Percentiles rank a stretch among this genome's conserved stretches.
phyloP scores from a whole-genome alignment of 2,113 vertebrate species.

The Conger conger region DNA sequence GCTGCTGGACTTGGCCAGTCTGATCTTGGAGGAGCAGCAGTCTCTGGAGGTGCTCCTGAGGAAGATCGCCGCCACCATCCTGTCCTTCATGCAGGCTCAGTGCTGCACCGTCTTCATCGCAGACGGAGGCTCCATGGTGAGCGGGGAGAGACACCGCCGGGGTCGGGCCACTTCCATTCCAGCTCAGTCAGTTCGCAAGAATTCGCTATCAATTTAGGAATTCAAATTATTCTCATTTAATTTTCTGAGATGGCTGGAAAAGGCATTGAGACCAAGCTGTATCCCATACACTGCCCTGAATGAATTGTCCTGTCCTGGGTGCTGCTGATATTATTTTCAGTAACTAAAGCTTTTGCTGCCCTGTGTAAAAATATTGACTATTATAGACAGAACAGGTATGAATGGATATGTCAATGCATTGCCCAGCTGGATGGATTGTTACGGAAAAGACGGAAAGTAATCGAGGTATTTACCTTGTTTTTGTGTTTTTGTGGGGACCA shows the following conservation, averaged over 20 bases:
- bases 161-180: too few species aligned
- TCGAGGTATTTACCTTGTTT: not conserved
- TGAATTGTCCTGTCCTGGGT: not conserved
- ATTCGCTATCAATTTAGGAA: too few species aligned
- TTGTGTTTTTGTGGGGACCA: not conserved
- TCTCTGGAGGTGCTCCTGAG: slow-evolving; percentile 90
- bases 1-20: slow-evolving; percentile 89
- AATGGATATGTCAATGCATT: not conserved
- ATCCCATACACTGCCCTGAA: too few species aligned
- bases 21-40: slow-evolving; percentile 97
- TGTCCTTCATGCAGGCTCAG: slow-evolving; percentile 96
- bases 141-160: slow-evolving; percentile 28
- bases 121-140: slow-evolving; percentile 84
- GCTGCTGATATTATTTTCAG: not conserved
- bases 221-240: too few species aligned
- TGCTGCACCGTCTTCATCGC: slow-evolving; percentile 92
- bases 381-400: not conserved
- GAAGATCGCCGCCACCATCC: slow-evolving; percentile 92
- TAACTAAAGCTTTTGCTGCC: not conserved
- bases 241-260: too few species aligned
- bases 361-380: not conserved
- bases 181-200: too few species aligned
- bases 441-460: not conserved
- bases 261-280: too few species aligned
- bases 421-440: not conserved